Evolutionary conservation across 2,113 vertebrate species (phyloP).

Genomic region (Thalassarche chlororhynchos): DNA sequence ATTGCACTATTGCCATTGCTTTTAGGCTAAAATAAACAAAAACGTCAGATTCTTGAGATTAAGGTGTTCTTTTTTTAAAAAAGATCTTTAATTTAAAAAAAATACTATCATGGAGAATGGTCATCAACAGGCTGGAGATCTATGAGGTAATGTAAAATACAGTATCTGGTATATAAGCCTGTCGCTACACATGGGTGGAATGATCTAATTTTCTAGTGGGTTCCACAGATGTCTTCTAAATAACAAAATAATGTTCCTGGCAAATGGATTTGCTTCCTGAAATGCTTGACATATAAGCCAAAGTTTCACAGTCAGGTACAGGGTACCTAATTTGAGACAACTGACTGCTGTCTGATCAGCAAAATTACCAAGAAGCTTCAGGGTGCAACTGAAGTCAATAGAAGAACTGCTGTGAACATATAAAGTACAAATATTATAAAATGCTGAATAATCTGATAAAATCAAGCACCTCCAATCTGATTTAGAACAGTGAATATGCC

Average conservation of each 20-base stretch:
- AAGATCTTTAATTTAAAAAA: not conserved
- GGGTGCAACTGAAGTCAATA: not conserved
- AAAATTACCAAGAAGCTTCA: not conserved
- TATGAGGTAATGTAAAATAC: not conserved
- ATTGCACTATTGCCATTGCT: not conserved
- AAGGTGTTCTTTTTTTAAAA: not conserved
- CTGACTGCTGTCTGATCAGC: not conserved
- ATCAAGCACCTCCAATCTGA: not conserved
- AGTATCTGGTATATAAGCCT: not conserved
- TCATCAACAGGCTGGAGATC: not conserved
- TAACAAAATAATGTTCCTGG: not conserved
- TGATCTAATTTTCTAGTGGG: not conserved
- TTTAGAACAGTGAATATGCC: not conserved
- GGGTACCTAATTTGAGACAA: not conserved
- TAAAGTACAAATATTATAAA: not conserved
- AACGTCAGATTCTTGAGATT: not conserved
- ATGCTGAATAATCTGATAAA: not conserved
- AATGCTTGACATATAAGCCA: not conserved
- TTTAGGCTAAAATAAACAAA: not conserved
- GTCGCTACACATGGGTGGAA: not conserved
- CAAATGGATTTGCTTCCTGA: not conserved
- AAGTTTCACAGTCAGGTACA: not conserved
- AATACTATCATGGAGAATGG: not conserved
- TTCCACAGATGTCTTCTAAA: not conserved
- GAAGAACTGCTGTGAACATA: not conserved